phyloP scores from a whole-genome alignment of 2,113 vertebrate species.

The Myxocyprinus asiaticus region DNA sequence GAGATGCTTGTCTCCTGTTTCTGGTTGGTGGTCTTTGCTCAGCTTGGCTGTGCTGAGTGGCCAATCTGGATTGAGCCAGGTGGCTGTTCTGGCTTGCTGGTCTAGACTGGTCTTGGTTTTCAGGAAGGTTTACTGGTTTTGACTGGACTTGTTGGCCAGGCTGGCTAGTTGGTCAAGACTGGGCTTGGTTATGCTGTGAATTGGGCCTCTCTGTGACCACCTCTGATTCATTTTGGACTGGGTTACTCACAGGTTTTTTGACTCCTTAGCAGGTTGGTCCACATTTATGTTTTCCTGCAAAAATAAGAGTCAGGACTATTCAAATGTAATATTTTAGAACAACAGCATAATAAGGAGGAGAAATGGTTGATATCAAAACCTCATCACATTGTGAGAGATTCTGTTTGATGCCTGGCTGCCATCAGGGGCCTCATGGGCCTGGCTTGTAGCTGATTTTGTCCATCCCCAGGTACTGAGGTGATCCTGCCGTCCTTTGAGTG shows the following conservation, averaged over 20 bases:
- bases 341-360: not conserved
- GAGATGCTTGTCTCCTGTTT: conserved; percentile 3
- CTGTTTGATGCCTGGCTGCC: conserved; percentile 10
- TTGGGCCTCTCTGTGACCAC: not conserved
- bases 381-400: conserved; percentile 22
- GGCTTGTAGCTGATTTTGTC: conserved; percentile 25
- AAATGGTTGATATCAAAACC: not conserved
- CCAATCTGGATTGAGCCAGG: conserved; percentile 29
- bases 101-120: conserved; percentile 30
- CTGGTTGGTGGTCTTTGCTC: not conserved
- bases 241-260: not conserved
- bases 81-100: conserved; percentile 19
- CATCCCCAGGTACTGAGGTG: conserved; percentile 61
- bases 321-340: not conserved
- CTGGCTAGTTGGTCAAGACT: conserved; percentile 22
- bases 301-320: conserved; percentile 11
- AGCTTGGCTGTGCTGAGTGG: conserved; percentile 12
- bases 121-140: not conserved
- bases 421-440: not conserved
- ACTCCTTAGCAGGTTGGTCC: not conserved
- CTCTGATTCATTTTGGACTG: not conserved
- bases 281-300: conserved; percentile 25
- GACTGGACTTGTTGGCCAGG: not conserved
- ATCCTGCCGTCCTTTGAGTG: conserved; percentile 62
- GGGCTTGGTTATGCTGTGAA: conserved; percentile 13